Percentiles rank a stretch among this genome's conserved stretches.
Evolutionary conservation across 2,113 vertebrate species (phyloP).

Genomic region (Ceuthmochares aereus): DNA sequence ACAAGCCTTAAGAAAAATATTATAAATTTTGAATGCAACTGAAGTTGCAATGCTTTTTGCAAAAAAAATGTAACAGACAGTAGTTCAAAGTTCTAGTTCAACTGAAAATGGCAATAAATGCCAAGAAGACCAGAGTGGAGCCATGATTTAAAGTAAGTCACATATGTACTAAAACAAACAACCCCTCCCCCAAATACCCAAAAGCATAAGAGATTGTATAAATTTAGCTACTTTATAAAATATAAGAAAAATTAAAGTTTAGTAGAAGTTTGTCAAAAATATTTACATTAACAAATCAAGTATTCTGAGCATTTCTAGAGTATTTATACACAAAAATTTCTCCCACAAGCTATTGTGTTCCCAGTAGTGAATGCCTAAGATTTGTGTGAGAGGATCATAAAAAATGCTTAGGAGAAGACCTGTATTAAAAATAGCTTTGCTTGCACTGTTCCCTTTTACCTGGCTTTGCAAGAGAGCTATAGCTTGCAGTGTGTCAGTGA

Average conservation of each 20-base stretch:
- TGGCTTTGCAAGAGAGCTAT: background rate
- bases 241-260: background rate
- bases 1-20: background rate
- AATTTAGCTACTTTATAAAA: background rate
- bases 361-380: background rate
- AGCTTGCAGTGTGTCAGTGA: background rate
- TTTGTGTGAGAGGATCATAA: background rate
- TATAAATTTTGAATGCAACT: background rate
- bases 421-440: slow-evolving; percentile 1
- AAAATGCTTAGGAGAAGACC: background rate
- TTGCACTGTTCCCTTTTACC: slow-evolving; percentile 12
- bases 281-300: background rate
- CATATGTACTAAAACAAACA: background rate
- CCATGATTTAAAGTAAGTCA: background rate
- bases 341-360: background rate
- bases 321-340: background rate
- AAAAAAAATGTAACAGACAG: background rate
- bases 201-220: background rate
- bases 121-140: background rate
- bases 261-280: background rate
- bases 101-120: background rate
- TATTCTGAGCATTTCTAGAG: background rate
- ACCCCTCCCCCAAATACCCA: fast-evolving
- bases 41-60: background rate
- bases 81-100: background rate